phyloP scores from a whole-genome alignment of 1,140 invertebrate species.

The Zaprionus ghesquierei region DNA sequence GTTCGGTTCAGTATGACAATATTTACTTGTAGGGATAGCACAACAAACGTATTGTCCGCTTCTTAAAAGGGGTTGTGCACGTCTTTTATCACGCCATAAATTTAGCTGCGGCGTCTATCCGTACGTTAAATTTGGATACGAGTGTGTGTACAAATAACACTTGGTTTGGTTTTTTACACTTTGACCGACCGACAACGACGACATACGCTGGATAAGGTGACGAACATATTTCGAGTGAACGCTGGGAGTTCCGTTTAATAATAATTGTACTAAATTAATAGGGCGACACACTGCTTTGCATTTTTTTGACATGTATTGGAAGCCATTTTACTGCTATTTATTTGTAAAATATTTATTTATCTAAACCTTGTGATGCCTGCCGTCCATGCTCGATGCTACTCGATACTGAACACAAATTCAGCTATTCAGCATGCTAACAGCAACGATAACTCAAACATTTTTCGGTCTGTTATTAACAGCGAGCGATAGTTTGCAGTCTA shows the following conservation, averaged over 20 bases:
- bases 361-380: conserved; percentile 38
- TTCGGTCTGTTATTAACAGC: not conserved
- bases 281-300: not conserved
- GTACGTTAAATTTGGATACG: conserved; percentile 15
- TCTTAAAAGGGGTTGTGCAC: not conserved
- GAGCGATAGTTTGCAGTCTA: not conserved
- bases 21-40: not conserved
- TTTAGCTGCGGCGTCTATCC: conserved; percentile 1
- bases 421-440: conserved; percentile 30
- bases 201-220: not conserved
- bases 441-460: conserved; percentile 3
- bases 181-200: conserved; percentile 3
- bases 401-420: conserved; percentile 36
- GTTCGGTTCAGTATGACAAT: not conserved
- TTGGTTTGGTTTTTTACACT: conserved; percentile 19
- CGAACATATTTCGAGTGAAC: not conserved
- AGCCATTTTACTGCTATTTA: conserved; percentile 39
- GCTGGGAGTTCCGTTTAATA: not conserved
- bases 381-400: conserved; percentile 35
- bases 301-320: not conserved
- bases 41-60: not conserved
- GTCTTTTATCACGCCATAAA: conserved; percentile 16
- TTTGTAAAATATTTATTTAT: conserved; percentile 23
- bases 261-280: not conserved
- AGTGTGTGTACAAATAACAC: conserved; percentile 26